These are phyloP conservation scores for Pseudomyrmex dendroicus DNA, from an alignment of 1,140 invertebrate species.

Conservation along the genomic window DNA sequence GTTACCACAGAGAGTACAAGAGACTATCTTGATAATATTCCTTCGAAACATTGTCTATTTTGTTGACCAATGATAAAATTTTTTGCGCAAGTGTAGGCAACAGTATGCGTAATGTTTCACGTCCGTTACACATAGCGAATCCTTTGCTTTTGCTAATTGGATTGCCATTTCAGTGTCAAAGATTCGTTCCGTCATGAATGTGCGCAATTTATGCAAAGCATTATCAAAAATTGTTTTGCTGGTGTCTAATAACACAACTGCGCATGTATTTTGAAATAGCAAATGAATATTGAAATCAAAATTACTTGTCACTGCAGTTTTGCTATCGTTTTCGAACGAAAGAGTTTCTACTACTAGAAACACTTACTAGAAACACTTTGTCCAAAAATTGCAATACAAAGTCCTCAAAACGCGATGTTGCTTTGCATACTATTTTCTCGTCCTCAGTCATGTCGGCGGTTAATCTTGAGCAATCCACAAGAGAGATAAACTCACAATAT, in stretches of 20 bases:
- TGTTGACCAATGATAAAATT: conserved; percentile 86
- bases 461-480: conserved; percentile 94
- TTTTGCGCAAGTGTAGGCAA: conserved; percentile 89
- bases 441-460: conserved; percentile 88
- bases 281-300: too few relatives aligned
- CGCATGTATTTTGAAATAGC: conserved; percentile 78
- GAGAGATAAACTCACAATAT: conserved; percentile 90
- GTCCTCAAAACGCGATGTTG: conserved; percentile 94
- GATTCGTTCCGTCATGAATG: conserved; percentile 90
- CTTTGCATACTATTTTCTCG: conserved; percentile 91
- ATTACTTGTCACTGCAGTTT: conserved; percentile 83
- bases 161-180: conserved; percentile 94
- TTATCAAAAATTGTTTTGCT: conserved; percentile 86
- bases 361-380: conserved; percentile 89
- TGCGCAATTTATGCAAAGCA: conserved; percentile 90
- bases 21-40: conserved; percentile 93
- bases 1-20: conserved; percentile 91
- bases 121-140: conserved; percentile 89
- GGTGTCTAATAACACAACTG: conserved; percentile 86
- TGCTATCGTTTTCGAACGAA: conserved; percentile 88
- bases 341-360: conserved; percentile 93
- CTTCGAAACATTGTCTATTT: conserved; percentile 85
- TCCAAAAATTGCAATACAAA: conserved; percentile 95
- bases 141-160: conserved; percentile 89
- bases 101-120: conserved; percentile 89